Evolutionary conservation across 2,888 invertebrate genomes (phyloP), one percentile per base, ranked within the genome.

Genomic region (Suillia variegata): DNA sequence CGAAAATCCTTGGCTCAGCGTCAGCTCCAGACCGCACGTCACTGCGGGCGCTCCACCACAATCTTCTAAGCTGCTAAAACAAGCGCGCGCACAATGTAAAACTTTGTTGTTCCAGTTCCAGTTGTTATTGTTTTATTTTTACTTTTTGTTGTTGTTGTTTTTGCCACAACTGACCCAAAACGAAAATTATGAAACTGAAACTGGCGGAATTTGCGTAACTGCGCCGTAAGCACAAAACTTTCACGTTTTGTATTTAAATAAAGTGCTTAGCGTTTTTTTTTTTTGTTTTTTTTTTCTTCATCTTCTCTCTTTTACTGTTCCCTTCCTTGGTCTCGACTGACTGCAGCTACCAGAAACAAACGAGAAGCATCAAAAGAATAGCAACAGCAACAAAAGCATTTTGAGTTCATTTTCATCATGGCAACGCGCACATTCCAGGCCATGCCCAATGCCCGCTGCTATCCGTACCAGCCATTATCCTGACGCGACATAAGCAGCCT

Each of bases 341-440:
- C 26, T 26, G 10, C 5, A 10, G 10, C 26, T 10, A 26, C 26
- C 26, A 26, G n/a, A n/a, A n/a, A n/a, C 26, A 26, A 10, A 5
- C 6, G 26, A 5, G 26, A 26, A 26, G 26, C 18, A 31, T 3
- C 26, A 15, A 24, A 50, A 50, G 10, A 13, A 10, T 6, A 1
- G 21, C 48, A 22, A 22, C 48, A 20, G n/a, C 22, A 20, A 21
- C 48, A 67, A 69, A 74, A 74, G 71, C 71, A 74, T 73, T 73
- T 73, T 67, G 71, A 74, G 73, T 70, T 71, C 71, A 74, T 74
- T 73, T 73, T 70, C 71, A 73, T 73, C 69, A 74, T 69, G 66
- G 69, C 65, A 71, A 69, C 72, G 68, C 68, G 68, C 6, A 2
- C 20, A 54, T 42, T 22, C 65, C 64, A 63, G 62, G 50, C 59